Percentiles rank a stretch among this genome's conserved stretches.
phyloP scores from a whole-genome alignment of 2,888 invertebrate genomes.

The Adineta ricciae region DNA sequence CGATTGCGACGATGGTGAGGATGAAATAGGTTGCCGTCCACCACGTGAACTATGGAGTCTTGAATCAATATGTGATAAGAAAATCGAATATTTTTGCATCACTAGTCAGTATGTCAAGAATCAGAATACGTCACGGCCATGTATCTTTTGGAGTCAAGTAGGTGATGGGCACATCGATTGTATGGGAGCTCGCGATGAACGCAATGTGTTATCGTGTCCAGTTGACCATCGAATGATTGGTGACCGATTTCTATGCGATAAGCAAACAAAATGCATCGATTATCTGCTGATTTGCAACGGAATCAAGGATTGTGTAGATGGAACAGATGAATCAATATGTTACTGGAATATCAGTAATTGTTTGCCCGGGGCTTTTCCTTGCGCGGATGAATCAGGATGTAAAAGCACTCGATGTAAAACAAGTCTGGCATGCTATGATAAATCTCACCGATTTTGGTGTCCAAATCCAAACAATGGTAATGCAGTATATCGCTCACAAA shows the following conservation, averaged over 20 bases:
- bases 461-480: background rate
- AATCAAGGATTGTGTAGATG: background rate
- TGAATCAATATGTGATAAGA: background rate
- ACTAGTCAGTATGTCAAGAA: background rate
- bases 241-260: background rate
- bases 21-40: background rate
- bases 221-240: background rate
- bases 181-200: background rate
- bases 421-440: background rate
- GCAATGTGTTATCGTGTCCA: background rate
- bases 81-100: background rate
- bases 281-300: background rate
- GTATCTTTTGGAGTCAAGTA: background rate
- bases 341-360: background rate
- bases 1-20: background rate
- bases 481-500: background rate
- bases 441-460: background rate
- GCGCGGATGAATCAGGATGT: background rate
- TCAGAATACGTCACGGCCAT: background rate
- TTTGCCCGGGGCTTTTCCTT: background rate
- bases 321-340: background rate
- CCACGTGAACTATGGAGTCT: background rate
- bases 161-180: background rate
- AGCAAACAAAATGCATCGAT: background rate
- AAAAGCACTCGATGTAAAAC: background rate